Evolutionary conservation across 2,888 invertebrate genomes (phyloP).

Genomic region (Maniola hyperantus): DNA sequence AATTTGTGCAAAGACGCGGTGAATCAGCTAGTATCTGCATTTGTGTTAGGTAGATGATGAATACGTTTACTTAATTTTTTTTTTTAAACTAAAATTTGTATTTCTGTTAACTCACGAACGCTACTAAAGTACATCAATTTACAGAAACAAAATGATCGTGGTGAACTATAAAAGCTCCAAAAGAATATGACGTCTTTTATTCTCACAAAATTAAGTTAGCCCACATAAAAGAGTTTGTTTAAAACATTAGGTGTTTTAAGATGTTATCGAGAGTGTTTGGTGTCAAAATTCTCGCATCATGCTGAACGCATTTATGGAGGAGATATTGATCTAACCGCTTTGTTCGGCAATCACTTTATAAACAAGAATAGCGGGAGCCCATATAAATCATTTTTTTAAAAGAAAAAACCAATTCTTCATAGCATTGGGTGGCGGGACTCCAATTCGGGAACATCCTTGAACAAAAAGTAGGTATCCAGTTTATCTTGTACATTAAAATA

Average conservation of each 20-base stretch:
- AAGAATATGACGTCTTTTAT: slow-evolving; percentile 70
- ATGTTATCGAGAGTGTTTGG: slow-evolving; percentile 77
- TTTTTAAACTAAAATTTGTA: slow-evolving; percentile 4
- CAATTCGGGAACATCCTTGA: slow-evolving; percentile 20
- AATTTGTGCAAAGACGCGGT: too few relatives aligned
- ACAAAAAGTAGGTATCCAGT: not conserved
- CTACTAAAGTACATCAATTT: slow-evolving; percentile 36
- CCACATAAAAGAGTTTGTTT: slow-evolving; percentile 80
- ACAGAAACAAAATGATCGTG: slow-evolving; percentile 24
- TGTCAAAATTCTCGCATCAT: slow-evolving; percentile 82
- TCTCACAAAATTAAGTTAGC: slow-evolving; percentile 77
- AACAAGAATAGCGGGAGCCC: slow-evolving; percentile 81
- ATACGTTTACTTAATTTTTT: slow-evolving; percentile 14
- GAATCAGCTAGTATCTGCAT: too few relatives aligned
- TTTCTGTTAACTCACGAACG: slow-evolving; percentile 33
- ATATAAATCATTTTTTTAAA: slow-evolving; percentile 40
- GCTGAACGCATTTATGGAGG: slow-evolving; percentile 73
- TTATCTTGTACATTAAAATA: not conserved
- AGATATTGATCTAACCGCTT: slow-evolving; percentile 72
- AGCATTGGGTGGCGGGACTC: slow-evolving; percentile 27
- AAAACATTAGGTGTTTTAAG: slow-evolving; percentile 81
- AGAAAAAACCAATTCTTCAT: slow-evolving; percentile 29
- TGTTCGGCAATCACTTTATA: slow-evolving; percentile 72
- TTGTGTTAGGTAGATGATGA: slow-evolving; percentile 1
- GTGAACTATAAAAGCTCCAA: slow-evolving; percentile 52